Conservation (phyloP, 1,140 invertebrate species). For the Lepeophtheirus salmonis region DNA sequence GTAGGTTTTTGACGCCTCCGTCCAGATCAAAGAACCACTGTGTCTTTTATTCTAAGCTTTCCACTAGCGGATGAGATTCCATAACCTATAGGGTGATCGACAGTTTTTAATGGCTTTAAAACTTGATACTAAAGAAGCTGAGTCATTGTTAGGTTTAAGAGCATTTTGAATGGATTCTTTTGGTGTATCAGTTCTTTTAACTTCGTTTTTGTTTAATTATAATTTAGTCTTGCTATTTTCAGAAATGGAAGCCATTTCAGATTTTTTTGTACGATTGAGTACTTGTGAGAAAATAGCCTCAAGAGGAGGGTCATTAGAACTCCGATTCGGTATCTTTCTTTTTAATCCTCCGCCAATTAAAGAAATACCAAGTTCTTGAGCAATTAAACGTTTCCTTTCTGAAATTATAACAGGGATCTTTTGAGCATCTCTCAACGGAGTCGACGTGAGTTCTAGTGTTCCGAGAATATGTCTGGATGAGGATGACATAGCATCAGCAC, state of each 20-base stretch:
- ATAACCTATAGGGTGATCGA: background rate
- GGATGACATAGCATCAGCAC: background rate
- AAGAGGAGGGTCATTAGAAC: background rate
- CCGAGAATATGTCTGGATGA: background rate
- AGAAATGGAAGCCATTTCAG: background rate
- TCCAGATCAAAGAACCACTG: background rate
- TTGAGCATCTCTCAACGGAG: background rate
- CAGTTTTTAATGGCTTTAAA: background rate
- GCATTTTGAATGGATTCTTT: background rate
- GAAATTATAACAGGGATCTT: background rate
- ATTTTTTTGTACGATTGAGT: background rate
- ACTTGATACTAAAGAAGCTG: background rate
- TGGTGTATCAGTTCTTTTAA: background rate
- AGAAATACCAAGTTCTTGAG: background rate
- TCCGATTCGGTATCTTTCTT: background rate
- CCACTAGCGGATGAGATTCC: background rate
- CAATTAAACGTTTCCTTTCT: background rate
- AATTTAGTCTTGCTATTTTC: background rate
- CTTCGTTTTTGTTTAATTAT: background rate
- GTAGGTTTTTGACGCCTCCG: background rate
- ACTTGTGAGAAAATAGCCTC: background rate
- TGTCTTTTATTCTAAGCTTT: background rate
- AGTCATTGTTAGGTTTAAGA: background rate
- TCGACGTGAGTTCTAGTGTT: background rate
- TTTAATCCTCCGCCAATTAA: background rate